Percentiles rank a stretch among this genome's conserved stretches.
phyloP scores from a whole-genome alignment of 1,140 invertebrate species.

The Pseudomyrmex sp. region DNA sequence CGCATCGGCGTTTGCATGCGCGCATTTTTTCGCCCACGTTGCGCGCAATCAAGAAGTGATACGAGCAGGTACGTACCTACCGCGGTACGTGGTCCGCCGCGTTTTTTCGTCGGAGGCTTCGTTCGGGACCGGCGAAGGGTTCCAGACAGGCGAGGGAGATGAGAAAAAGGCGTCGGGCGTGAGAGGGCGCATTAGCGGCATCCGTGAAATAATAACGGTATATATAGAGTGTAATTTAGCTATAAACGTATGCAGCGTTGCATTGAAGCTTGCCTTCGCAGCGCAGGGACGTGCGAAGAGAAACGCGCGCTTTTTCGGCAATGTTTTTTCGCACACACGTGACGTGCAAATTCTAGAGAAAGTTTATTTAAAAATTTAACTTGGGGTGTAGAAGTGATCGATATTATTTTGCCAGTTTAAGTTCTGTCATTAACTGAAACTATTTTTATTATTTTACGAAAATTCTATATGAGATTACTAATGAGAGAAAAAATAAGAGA shows the following conservation, averaged over 20 bases:
- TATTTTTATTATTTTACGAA: no score
- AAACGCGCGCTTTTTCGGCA: neutral
- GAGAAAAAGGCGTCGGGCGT: constrained; percentile 76
- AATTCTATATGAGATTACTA: no score
- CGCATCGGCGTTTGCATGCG: constrained; percentile 21
- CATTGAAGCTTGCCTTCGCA: constrained; percentile 74
- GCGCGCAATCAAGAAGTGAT: constrained; percentile 55
- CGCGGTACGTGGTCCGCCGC: constrained; percentile 11
- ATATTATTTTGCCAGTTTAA: no score
- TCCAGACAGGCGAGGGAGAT: constrained; percentile 47
- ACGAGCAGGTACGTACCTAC: constrained; percentile 55
- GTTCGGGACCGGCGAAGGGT: neutral
- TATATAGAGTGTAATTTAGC: constrained; percentile 84
- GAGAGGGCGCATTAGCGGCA: constrained; percentile 76
- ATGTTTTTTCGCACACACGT: neutral
- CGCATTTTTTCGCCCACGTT: constrained; percentile 52
- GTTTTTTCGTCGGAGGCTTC: constrained; percentile 50
- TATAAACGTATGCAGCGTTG: constrained; percentile 82
- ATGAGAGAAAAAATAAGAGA: no score
- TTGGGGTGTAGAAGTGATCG: neutral
- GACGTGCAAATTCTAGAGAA: neutral
- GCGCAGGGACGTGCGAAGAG: constrained; percentile 74
- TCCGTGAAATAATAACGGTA: constrained; percentile 83
- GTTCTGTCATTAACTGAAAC: no score
- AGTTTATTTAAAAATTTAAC: neutral